phyloP scores from a whole-genome alignment of 2,888 invertebrate genomes.

The Philhelius pedissequus region DNA sequence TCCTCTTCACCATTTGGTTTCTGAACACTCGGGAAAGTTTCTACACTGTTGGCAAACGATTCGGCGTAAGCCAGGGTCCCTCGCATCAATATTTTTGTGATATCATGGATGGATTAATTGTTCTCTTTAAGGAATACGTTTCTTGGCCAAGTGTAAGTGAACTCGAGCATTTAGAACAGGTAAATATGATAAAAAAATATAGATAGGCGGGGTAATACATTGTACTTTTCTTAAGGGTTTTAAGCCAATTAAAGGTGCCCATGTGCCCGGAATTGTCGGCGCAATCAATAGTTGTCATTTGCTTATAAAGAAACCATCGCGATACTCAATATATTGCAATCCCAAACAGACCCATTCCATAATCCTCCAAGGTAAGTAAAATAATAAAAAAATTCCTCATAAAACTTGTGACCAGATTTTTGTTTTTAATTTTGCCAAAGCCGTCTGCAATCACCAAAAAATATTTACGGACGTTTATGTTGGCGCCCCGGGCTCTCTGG shows the following conservation, averaged over 20 bases:
- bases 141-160: constrained; percentile 21
- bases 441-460: constrained; percentile 50
- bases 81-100: constrained; percentile 49
- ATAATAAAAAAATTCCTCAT: fast-evolving
- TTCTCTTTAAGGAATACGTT: constrained; percentile 39
- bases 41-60: constrained; percentile 13
- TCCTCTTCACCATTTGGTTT: constrained; percentile 48
- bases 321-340: constrained; percentile 53
- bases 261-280: constrained; percentile 44
- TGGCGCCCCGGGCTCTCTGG: constrained; percentile 39
- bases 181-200: not conserved
- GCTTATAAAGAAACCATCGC: constrained; percentile 47
- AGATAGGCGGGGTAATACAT: not conserved
- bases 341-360: constrained; percentile 23
- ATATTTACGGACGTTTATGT: constrained; percentile 51
- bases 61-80: constrained; percentile 26
- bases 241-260: constrained; percentile 20
- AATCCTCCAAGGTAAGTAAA: constrained; percentile 38
- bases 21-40: constrained; percentile 40
- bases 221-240: constrained; percentile 17
- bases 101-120: constrained; percentile 32
- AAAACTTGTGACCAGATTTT: not conserved
- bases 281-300: constrained; percentile 52
- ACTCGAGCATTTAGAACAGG: constrained; percentile 42
- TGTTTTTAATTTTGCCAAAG: not conserved